Conservation (phyloP, 1,140 invertebrate genomes). For the Brachystomella parvula region DNA sequence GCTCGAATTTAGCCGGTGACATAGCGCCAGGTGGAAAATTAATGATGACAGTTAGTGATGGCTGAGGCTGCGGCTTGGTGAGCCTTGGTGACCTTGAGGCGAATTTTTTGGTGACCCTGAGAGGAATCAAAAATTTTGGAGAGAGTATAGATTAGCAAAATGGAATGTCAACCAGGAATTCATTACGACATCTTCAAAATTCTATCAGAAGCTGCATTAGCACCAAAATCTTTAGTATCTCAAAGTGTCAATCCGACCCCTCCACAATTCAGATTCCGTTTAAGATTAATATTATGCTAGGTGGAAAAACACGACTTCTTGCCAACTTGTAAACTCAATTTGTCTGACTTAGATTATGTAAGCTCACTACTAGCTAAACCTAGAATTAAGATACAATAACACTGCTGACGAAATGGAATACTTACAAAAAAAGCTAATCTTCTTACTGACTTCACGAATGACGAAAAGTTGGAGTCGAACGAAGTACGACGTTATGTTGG, state of each 20-base stretch:
- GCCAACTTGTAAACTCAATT: background rate
- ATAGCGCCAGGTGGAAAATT: no score
- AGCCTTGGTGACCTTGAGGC: no score
- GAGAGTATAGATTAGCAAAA: no score
- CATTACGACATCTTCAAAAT: no score
- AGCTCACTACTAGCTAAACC: background rate
- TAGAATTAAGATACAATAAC: background rate
- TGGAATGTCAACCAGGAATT: no score
- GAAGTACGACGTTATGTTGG: background rate
- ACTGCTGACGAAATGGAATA: background rate
- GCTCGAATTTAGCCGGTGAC: no score
- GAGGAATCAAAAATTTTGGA: no score
- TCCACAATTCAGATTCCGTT: conserved; percentile 37
- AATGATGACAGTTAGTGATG: no score
- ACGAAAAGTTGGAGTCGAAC: background rate
- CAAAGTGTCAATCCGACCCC: conserved; percentile 36
- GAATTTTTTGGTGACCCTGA: no score
- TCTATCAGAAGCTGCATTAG: no score
- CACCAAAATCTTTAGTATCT: conserved; percentile 37
- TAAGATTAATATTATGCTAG: conserved; percentile 37
- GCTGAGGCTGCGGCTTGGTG: no score
- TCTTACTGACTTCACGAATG: background rate
- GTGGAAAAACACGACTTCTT: conserved; percentile 14
- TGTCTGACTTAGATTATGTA: background rate
- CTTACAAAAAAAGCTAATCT: background rate